Percentiles rank a stretch among this genome's conserved stretches.
These are phyloP conservation scores for Eupithecia vulgata DNA, from an alignment of 2,888 invertebrate species.

Conservation along the genomic window DNA sequence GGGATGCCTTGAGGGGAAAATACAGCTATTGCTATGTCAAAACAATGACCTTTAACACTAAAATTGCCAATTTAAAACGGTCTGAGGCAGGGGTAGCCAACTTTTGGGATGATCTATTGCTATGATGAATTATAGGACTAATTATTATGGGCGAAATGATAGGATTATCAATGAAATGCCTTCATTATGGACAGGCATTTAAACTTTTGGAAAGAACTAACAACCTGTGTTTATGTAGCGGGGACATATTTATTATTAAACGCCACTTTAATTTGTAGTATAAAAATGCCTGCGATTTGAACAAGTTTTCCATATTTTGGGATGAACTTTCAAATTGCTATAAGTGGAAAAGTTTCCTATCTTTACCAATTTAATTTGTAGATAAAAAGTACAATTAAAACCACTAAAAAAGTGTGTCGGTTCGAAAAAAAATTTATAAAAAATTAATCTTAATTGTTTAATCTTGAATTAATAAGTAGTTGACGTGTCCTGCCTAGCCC, in stretches of 20 bases:
- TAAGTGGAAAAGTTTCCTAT: no score
- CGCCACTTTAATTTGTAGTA: background rate
- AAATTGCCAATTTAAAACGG: background rate
- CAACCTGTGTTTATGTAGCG: background rate
- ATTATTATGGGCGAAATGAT: background rate
- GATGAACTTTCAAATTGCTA: background rate
- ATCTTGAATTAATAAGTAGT: no score
- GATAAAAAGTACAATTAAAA: no score
- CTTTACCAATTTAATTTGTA: no score
- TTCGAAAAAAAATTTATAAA: no score
- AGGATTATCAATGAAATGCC: background rate
- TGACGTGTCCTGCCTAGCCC: background rate
- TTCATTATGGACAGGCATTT: background rate
- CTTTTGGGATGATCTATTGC: background rate
- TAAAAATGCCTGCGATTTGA: background rate
- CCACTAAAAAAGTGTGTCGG: no score
- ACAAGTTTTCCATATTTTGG: background rate
- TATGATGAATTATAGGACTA: background rate
- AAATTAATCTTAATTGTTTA: no score
- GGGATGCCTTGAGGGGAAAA: background rate
- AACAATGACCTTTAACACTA: background rate
- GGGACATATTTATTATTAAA: no score
- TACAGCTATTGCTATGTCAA: background rate
- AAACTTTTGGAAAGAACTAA: background rate
- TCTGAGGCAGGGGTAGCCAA: constrained; percentile 1